Conservation (phyloP, 2,888 invertebrate genomes). For the Peribatodes rhomboidaria region DNA sequence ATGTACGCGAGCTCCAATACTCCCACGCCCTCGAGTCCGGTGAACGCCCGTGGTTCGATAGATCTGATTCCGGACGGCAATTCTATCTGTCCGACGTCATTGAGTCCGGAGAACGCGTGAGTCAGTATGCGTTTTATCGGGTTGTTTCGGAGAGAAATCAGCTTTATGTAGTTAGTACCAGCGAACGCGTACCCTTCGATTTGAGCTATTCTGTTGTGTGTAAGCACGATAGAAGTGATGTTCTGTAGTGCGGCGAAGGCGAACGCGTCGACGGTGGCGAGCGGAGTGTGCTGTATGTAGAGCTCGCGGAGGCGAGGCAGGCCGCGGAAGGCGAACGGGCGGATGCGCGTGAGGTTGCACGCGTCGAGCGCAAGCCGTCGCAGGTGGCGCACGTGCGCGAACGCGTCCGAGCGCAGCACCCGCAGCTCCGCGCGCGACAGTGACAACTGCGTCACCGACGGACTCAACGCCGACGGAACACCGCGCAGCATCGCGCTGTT, state of each 20-base stretch:
- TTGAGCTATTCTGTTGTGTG: slow-evolving; percentile 90
- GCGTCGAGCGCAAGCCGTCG: slow-evolving; percentile 94
- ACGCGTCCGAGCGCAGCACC: slow-evolving; percentile 93
- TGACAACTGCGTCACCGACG: slow-evolving; percentile 93
- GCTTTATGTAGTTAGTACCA: slow-evolving; percentile 93
- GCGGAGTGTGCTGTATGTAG: slow-evolving; percentile 94
- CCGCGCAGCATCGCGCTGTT: slow-evolving; percentile 94
- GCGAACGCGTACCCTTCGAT: slow-evolving; percentile 94
- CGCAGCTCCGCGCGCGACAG: slow-evolving; percentile 95
- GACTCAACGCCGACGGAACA: slow-evolving; percentile 92
- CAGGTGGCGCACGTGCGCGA: slow-evolving; percentile 92
- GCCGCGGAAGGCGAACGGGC: slow-evolving; percentile 95
- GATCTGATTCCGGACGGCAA: slow-evolving; percentile 92
- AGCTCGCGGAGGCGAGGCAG: slow-evolving; percentile 92
- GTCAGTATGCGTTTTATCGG: slow-evolving; percentile 93
- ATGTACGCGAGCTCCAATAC: slow-evolving; percentile 93
- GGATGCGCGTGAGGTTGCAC: slow-evolving; percentile 93
- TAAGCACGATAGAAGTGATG: slow-evolving; percentile 90
- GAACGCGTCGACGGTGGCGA: slow-evolving; percentile 92
- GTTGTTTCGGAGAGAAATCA: slow-evolving; percentile 94
- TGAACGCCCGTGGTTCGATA: slow-evolving; percentile 93
- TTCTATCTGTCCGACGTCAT: slow-evolving; percentile 93
- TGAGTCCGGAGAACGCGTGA: slow-evolving; percentile 94
- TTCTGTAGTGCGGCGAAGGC: slow-evolving; percentile 95
- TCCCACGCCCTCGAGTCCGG: slow-evolving; percentile 93